Conservation (phyloP, 2,888 invertebrate genomes). For the Orchesellides sinensis region DNA sequence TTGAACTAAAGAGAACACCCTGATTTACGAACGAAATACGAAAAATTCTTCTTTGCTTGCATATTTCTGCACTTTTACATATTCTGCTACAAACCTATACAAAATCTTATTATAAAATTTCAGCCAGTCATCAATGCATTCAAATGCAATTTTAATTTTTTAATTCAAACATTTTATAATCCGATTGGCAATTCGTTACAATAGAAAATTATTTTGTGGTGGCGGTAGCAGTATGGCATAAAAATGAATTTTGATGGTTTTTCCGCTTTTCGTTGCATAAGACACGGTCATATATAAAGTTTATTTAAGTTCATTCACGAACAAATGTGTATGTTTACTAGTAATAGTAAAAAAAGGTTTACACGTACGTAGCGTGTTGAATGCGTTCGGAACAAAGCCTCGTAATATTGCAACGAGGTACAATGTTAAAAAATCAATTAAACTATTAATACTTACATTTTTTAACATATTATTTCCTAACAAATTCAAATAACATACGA, state of each 20-base stretch:
- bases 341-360: neutral
- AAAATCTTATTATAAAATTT: neutral
- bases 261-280: no score
- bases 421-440: conserved; percentile 38
- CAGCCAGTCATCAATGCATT: neutral
- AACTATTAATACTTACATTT: conserved; percentile 58
- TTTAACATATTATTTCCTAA: conserved; percentile 41
- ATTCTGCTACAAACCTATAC: neutral
- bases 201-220: neutral
- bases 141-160: neutral
- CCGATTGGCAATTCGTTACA: conserved; percentile 6
- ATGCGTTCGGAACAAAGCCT: neutral
- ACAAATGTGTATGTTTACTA: conserved; percentile 29
- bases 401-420: neutral
- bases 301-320: neutral
- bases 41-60: conserved; percentile 21
- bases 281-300: no score
- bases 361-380: neutral
- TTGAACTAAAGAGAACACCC: conserved; percentile 46
- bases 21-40: conserved; percentile 51
- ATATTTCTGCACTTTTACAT: neutral
- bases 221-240: neutral
- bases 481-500: no score
- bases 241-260: no score
- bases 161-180: conserved; percentile 32